phyloP scores from a whole-genome alignment of 2,797 vertebrate species.

The Argentina silus region DNA sequence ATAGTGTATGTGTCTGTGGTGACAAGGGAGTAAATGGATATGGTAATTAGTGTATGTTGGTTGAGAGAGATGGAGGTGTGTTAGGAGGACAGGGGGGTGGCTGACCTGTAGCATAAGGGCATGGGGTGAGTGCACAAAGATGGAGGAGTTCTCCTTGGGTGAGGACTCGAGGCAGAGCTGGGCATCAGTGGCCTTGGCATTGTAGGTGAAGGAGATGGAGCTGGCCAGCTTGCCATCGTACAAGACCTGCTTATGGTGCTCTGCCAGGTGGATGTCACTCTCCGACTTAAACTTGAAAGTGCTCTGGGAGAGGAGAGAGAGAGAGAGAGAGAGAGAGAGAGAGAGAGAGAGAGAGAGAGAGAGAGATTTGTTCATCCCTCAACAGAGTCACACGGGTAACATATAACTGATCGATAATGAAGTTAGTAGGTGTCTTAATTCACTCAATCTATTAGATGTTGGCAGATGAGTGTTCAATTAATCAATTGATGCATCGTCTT shows the following conservation, averaged over 20 bases:
- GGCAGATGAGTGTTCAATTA: constrained; percentile 60
- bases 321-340: not conserved
- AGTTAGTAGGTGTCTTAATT: constrained; percentile 42
- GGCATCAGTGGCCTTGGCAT: constrained; percentile 95
- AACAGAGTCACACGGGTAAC: not conserved
- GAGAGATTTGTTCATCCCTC: constrained; percentile 18
- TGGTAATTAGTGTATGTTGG: too few relatives aligned
- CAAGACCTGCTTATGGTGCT: constrained; percentile 95
- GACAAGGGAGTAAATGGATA: too few relatives aligned
- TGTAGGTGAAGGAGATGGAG: constrained; percentile 96
- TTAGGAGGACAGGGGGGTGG: not conserved
- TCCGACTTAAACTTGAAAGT: constrained; percentile 98
- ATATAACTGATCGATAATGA: constrained; percentile 41
- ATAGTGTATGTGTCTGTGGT: too few relatives aligned
- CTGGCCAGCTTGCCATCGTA: constrained; percentile 95
- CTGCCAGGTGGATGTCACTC: constrained; percentile 96
- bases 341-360: not conserved
- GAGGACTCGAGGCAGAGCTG: constrained; percentile 96
- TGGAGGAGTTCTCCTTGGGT: constrained; percentile 94
- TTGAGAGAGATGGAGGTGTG: too few relatives aligned
- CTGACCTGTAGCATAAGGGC: constrained; percentile 95
- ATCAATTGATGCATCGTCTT: constrained; percentile 40
- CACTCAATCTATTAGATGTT: constrained; percentile 31
- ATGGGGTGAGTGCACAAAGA: constrained; percentile 96
- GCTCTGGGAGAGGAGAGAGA: constrained; percentile 74